Percentiles rank a stretch among this genome's conserved stretches.
Conservation (phyloP, 2,797 vertebrate genomes). For the Lepilemur septentrionalis region DNA sequence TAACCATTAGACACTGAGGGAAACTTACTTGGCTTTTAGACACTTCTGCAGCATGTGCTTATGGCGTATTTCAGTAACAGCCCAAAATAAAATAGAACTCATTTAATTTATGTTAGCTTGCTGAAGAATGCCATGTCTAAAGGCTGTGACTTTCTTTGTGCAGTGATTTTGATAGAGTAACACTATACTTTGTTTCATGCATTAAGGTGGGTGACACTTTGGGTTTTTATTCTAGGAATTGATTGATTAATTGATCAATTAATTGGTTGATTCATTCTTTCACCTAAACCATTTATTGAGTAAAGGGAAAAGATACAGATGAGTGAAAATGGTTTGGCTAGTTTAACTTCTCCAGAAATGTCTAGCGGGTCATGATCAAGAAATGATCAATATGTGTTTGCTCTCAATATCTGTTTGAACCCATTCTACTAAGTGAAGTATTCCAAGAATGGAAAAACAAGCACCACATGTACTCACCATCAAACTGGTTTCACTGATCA, state of each 20-base stretch:
- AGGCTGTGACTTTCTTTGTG: not conserved
- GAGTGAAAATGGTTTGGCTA: not conserved
- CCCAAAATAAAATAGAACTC: slow-evolving; percentile 44
- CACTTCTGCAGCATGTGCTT: slow-evolving; percentile 31
- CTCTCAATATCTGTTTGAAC: no score
- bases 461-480: no score
- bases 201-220: not conserved
- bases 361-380: not conserved
- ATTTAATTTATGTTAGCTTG: slow-evolving; percentile 30
- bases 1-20: slow-evolving; percentile 42
- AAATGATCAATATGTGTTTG: not conserved
- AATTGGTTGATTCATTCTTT: not conserved
- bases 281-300: not conserved
- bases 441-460: no score
- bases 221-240: slow-evolving; percentile 9
- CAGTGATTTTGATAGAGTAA: not conserved
- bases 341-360: slow-evolving; percentile 24
- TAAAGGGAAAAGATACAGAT: not conserved
- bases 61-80: slow-evolving; percentile 52
- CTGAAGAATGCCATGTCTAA: slow-evolving; percentile 27
- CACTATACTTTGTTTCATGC: not conserved
- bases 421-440: no score
- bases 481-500: no score
- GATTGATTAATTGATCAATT: not conserved
- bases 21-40: slow-evolving; percentile 58